These are phyloP conservation scores for Myotis vivesi DNA, from an alignment of 2,797 vertebrate genomes.

Conservation along the genomic window DNA sequence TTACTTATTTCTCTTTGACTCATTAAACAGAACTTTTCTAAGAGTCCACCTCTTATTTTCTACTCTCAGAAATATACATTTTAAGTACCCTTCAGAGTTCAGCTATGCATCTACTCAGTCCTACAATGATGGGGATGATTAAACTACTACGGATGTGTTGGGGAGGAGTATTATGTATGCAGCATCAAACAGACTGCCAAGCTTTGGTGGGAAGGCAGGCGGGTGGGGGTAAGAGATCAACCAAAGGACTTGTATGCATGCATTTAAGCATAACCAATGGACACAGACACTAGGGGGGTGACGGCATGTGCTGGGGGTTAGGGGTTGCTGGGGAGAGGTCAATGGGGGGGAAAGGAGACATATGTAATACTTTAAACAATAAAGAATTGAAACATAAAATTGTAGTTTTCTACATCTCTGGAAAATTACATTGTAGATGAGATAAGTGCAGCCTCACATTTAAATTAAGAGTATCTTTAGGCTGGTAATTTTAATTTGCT, in stretches of 20 bases:
- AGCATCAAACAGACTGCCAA: no score
- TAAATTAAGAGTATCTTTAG: constrained; percentile 84
- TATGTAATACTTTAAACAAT: no score
- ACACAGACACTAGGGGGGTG: no score
- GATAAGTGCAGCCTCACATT: constrained; percentile 80
- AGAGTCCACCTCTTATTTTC: not conserved
- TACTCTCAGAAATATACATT: not conserved
- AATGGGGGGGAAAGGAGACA: no score
- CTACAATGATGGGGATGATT: not conserved
- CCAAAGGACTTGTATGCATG: no score
- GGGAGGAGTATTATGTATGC: not conserved
- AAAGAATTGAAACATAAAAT: constrained; percentile 25
- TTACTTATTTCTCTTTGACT: not conserved
- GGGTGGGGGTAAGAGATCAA: no score
- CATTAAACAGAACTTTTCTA: not conserved
- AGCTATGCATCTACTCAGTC: not conserved
- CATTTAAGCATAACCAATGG: no score
- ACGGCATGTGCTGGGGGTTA: no score
- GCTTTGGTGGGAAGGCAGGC: no score
- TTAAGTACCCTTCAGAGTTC: not conserved
- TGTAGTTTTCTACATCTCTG: constrained; percentile 73
- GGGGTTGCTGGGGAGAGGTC: no score
- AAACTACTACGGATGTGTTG: not conserved
- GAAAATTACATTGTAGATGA: constrained; percentile 81
- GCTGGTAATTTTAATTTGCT: constrained; percentile 82